A percentile compares a stretch with the other conserved stretches of the same genome.
Conservation (phyloP, 1,140 invertebrate genomes). For the Bombus cullumanus region DNA sequence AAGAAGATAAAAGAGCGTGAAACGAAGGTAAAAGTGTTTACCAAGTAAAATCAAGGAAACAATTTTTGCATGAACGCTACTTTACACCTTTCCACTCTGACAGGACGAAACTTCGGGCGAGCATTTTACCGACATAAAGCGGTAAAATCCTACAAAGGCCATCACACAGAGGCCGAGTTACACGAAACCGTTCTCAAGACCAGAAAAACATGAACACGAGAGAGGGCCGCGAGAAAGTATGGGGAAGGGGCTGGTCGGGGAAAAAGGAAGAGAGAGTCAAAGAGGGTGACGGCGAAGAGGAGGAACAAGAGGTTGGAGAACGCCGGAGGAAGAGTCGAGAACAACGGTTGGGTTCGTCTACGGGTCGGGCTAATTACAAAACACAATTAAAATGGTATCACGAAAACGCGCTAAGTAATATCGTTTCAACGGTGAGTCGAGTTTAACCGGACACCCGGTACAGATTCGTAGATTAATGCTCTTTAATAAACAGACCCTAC, state of each 20-base stretch:
- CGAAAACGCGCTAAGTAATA: slow-evolving; percentile 62
- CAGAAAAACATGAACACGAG: slow-evolving; percentile 28
- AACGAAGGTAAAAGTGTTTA: neutral
- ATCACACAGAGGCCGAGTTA: slow-evolving; percentile 38
- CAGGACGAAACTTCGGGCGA: neutral
- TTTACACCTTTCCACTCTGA: neutral
- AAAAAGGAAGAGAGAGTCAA: neutral
- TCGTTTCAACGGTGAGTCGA: slow-evolving; percentile 51
- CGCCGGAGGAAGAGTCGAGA: slow-evolving; percentile 24
- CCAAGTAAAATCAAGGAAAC: neutral
- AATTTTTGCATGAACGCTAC: neutral
- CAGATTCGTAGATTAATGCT: slow-evolving; percentile 67
- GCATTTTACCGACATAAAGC: slow-evolving; percentile 7
- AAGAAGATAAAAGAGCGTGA: neutral
- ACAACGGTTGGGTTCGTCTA: slow-evolving; percentile 21
- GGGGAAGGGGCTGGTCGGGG: neutral
- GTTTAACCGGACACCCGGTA: slow-evolving; percentile 61
- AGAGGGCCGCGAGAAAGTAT: slow-evolving; percentile 11
- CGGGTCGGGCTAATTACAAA: slow-evolving; percentile 66
- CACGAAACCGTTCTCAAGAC: slow-evolving; percentile 42
- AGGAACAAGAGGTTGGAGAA: slow-evolving; percentile 30
- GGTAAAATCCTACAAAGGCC: slow-evolving; percentile 58
- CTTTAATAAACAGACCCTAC: slow-evolving; percentile 65
- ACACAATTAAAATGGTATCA: slow-evolving; percentile 69
- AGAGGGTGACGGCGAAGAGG: slow-evolving; percentile 27